A percentile compares a stretch with the other conserved stretches of the same genome.
Evolutionary conservation across 2,888 invertebrate genomes (phyloP).

Genomic region (Thysanoteuthis rhombus): DNA sequence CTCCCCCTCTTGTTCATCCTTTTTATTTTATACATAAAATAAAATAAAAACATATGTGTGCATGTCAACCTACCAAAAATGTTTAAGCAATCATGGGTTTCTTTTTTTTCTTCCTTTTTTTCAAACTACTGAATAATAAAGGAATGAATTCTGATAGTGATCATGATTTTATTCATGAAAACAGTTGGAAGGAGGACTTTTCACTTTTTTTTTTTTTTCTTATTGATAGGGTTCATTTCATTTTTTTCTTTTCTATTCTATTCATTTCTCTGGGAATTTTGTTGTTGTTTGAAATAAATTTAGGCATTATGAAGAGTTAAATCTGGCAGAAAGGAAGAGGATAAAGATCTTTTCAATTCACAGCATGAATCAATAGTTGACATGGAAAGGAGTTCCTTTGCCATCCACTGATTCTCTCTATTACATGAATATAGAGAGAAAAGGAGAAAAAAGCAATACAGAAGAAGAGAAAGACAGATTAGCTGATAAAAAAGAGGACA

Average conservation of each 20-base stretch:
- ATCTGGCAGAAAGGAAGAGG: not conserved
- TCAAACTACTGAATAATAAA: not conserved
- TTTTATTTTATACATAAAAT: not conserved
- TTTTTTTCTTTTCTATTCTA: not conserved
- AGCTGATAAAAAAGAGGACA: not conserved
- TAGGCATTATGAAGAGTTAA: not conserved
- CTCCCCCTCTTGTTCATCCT: not conserved
- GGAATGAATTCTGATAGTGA: not conserved
- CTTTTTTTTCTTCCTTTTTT: not conserved
- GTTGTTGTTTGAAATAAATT: not conserved
- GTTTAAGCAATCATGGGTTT: not conserved
- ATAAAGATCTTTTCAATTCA: conserved; percentile 12
- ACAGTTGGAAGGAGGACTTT: not conserved
- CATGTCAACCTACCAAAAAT: not conserved
- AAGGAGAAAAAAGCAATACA: not conserved
- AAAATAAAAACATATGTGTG: not conserved
- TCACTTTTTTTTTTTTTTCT: no score
- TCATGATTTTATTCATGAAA: not conserved
- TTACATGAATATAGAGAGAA: not conserved
- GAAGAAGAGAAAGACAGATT: not conserved
- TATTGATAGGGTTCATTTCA: not conserved
- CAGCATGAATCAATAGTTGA: not conserved
- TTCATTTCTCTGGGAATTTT: not conserved
- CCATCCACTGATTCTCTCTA: not conserved
- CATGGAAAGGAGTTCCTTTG: not conserved